Evolutionary conservation across 1,140 invertebrate genomes (phyloP), one percentile per base, ranked within the genome.

Genomic region (Bemisia tabaci): DNA sequence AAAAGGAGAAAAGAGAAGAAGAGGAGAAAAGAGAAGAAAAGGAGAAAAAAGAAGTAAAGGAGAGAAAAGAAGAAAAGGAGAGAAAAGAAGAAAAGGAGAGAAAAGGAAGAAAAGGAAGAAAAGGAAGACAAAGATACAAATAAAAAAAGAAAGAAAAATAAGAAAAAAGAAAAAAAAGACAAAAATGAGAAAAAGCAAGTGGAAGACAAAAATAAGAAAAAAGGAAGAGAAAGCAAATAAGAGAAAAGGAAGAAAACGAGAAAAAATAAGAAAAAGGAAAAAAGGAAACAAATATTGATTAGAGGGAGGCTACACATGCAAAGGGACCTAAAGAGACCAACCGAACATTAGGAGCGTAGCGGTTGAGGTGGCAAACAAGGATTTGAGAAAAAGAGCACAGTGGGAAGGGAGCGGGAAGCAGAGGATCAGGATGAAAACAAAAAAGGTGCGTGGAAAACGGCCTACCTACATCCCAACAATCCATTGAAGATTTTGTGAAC

Each of bases 71-170:
- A 22, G 1, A 11, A 22, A n/a, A 39, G 17, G 24, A 25, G 26
- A 59, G 22, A 27, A n/a, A 39, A 62, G 24, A 11, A 67, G 5
- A 67, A 2, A 59, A 23, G 25, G 17, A 59, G 39, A 22, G 59
- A 59, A 22, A 21, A 67, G 22, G 23, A 39, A 22, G n/a, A 22
- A 9, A 59, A 2, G 24, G 60, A 22, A 61, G 22, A 39, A 26
- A 60, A 59, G n/a, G 21, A 58, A 26, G 27, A 26, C 22, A 68
- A 25, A 25, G 25, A 67, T 33, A 67, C 23, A 25, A n/a, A 60
- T 12, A 67, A 24, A n/a, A 60, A 12, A 9, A 62, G 33, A 48
- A 63, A 17, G 59, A 24, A 26, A 12, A 62, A 62, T 11, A 59
- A 27, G 26, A 48, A 23, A 33, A 0, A 17, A 48, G 22, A 65